Evolutionary conservation across 2,113 vertebrate species (phyloP).

Genomic region (Chloroceryle aenea): DNA sequence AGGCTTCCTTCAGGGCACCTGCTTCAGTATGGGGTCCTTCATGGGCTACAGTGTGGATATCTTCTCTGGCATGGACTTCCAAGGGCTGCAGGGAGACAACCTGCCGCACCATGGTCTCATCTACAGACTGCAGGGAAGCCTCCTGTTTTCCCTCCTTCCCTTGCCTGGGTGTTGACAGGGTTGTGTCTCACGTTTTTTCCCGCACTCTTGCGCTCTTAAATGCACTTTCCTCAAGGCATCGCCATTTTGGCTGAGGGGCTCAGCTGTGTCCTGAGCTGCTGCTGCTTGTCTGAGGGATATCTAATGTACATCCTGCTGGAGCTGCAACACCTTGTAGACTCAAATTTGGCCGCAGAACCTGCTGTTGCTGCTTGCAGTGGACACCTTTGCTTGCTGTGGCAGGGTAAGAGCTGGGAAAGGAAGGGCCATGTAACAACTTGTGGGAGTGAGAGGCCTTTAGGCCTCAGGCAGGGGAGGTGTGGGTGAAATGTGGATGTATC

Average conservation of each 20-base stretch:
- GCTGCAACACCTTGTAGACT: not conserved
- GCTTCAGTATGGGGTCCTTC: not conserved
- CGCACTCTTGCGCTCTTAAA: not conserved
- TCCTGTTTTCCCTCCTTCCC: not conserved
- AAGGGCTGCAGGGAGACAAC: not conserved
- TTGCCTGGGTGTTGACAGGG: not conserved
- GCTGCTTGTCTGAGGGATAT: not conserved
- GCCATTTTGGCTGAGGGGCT: not conserved
- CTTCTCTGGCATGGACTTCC: not conserved
- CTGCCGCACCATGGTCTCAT: not conserved
- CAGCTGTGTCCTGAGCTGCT: not conserved
- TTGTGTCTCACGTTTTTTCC: not conserved
- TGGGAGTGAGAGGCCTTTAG: not conserved
- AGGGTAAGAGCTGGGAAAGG: not conserved
- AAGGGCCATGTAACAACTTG: not conserved
- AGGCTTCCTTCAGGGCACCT: not conserved
- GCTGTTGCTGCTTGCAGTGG: not conserved
- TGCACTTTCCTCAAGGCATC: rapidly evolving
- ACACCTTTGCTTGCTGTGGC: not conserved
- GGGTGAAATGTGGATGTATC: not conserved
- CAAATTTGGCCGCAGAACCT: not conserved
- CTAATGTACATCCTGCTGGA: not conserved
- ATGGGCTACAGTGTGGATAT: rapidly evolving
- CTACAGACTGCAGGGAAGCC: not conserved
- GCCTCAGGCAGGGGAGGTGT: not conserved